Evolutionary conservation across 1,140 invertebrate genomes (phyloP), one percentile per base, ranked within the genome.

Genomic region (Heliothis virescens): DNA sequence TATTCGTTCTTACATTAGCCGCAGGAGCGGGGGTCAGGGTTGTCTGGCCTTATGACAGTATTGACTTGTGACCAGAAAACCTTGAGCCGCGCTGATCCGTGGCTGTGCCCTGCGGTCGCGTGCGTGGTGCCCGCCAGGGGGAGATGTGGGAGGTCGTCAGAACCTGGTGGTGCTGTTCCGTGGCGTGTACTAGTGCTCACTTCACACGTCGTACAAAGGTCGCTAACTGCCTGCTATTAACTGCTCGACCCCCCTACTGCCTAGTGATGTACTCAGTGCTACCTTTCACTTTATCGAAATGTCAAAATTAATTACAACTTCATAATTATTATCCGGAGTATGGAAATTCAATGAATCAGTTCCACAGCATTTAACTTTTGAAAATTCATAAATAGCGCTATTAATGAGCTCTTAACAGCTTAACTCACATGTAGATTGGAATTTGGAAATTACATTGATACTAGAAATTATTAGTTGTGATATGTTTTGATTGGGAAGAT

Each of bases 161-260:
- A 15, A 48, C 2, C 71, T 12, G n/a, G 52, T 83, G 84, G 89
- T 16, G 57, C 60, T 69, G 60, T n/a, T 74, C 81, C 77, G 84
- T 85, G 83, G 85, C 86, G 87, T 90, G 89, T 87, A 88, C 85
- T 89, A 90, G 91, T 90, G 91, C 87, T 88, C 91, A 90, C 92
- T 92, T 94, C 92, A 92, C 91, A 92, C 91, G 90, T 92, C 86
- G 87, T 88, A 94, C 90, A 94, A 94, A 91, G 92, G 84, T 85
- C 88, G 87, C 91, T 94, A 94, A 94, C 92, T 94, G 92, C 92
- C 92, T 92, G 90, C 92, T 92, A 94, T 94, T 94, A 94, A 91
- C 90, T 83, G 88, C 88, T 91, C 87, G 85, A 85, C 86, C 90
- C 86, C 90, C 85, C 85, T 86, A 80, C 79, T 81, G 79, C 67